Evolutionary conservation across 2,888 invertebrate genomes (phyloP), one percentile per base, ranked within the genome.

Genomic region (Hypsopygia costalis): DNA sequence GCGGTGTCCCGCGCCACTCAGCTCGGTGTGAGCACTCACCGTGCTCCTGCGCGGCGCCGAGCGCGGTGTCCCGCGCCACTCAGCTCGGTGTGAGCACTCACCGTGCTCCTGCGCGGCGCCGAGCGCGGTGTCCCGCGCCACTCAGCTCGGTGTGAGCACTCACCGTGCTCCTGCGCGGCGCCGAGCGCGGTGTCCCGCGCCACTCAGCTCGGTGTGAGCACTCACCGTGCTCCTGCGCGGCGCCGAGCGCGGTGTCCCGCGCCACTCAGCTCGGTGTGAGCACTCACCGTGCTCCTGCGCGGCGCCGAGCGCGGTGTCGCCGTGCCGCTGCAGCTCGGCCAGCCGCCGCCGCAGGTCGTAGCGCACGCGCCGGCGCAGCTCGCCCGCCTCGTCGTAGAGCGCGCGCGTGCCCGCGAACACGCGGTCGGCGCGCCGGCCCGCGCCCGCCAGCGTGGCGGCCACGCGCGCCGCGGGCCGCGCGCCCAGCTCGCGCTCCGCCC

Each of bases 241-340:
- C 90, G 10, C 93, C 92, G 1, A 94, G 79, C 47, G 93, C 93
- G 0, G 92, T 91, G 57, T 93, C 94, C 93, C 93, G 43, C 93
- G 90, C 6, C 89, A 75, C 53, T 91, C 29, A 92, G 29, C 87
- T 88, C 0, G 85, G 66, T 0, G 76, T 85, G 1, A 89, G 76
- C 7, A 89, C n/a, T 16, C 55, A 91, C 92, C 90, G 60, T 93
- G 93, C 62, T 94, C 94, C 67, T 93, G 92, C 0, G 93, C 94
- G 40, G 92, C 90, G 10, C 93, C 92, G 1, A 94, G 79, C 47
- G 93, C 93, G 0, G 92, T 91, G 57, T 93, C 94, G 36, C 93
- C 93, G 43, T 93, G 90, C 6, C 89, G 75, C 53, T 91, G 91
- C 29, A 92, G 55, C 47, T 91, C 90, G 0, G 90, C 69, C 4